A percentile compares a stretch with the other conserved stretches of the same genome.
These are phyloP conservation scores for Xenopus borealis DNA, from an alignment of 2,113 vertebrate genomes.

Conservation along the genomic window DNA sequence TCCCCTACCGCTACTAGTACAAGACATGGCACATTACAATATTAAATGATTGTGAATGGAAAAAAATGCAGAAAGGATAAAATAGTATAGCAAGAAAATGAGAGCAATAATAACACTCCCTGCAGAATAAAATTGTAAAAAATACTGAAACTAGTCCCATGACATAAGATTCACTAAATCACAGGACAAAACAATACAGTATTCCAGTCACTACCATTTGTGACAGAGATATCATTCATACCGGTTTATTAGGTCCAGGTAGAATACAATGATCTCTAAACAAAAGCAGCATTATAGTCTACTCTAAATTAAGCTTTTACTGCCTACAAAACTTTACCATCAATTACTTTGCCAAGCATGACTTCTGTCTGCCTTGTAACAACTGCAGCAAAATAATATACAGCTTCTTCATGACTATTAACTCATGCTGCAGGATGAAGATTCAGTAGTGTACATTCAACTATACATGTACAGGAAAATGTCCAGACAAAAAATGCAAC, in stretches of 20 bases:
- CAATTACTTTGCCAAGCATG: conserved; percentile 36
- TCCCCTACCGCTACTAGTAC: no score
- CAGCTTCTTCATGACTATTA: conserved; percentile 13
- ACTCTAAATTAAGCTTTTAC: conserved; percentile 41
- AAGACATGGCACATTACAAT: no score
- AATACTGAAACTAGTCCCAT: not conserved
- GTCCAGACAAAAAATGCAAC: no score
- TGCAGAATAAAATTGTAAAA: conserved; percentile 8
- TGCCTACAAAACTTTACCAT: conserved; percentile 40
- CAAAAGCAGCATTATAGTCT: conserved; percentile 24
- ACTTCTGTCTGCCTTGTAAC: conserved; percentile 33
- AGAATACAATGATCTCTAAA: conserved; percentile 27
- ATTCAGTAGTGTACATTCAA: no score
- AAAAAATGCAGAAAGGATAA: no score
- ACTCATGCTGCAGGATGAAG: not conserved
- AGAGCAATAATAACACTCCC: no score
- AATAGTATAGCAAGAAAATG: no score
- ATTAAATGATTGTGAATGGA: no score
- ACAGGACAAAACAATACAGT: not conserved
- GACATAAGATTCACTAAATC: not conserved
- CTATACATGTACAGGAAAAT: no score
- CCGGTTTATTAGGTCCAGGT: conserved; percentile 23
- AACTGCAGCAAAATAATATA: conserved; percentile 10
- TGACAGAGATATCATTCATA: not conserved
- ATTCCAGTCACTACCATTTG: conserved; percentile 11